phyloP scores from a whole-genome alignment of 2,888 invertebrate species.

The Leucoptera coffeella region DNA sequence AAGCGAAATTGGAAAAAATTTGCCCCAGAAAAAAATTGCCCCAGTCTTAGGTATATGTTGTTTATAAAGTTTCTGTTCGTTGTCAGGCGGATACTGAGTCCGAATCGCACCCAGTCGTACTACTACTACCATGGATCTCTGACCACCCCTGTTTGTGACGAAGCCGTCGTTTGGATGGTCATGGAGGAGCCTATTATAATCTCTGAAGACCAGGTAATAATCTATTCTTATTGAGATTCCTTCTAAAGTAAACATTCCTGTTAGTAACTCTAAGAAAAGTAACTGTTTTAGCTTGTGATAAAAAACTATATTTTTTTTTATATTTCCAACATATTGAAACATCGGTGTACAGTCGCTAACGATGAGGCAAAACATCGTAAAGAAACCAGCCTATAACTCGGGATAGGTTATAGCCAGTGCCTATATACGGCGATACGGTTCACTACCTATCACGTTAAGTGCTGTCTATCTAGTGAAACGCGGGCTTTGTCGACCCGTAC shows the following conservation, averaged over 20 bases:
- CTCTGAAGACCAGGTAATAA: constrained; percentile 31
- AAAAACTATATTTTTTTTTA: no score
- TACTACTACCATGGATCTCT: constrained; percentile 71
- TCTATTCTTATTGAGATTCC: constrained; percentile 1
- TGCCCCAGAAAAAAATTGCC: no score
- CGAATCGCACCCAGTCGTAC: constrained; percentile 42
- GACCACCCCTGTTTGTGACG: constrained; percentile 69
- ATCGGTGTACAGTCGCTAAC: constrained; percentile 5
- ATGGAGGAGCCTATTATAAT: constrained; percentile 30
- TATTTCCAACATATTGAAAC: no score
- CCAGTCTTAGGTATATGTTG: no score
- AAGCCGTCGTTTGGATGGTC: constrained; percentile 70
- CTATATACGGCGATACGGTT: neutral
- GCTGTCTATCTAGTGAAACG: neutral
- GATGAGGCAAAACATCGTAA: neutral
- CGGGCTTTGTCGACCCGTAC: no score
- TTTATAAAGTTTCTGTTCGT: no score
- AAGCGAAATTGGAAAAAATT: no score
- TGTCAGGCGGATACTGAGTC: constrained; percentile 51
- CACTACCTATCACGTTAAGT: neutral
- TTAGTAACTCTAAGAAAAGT: neutral
- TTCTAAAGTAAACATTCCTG: neutral
- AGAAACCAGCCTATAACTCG: neutral
- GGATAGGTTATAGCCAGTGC: neutral
- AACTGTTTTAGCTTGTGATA: neutral